A percentile compares a stretch with the other conserved stretches of the same genome.
Evolutionary conservation across 2,797 vertebrate species (phyloP).

Genomic region (Thripadectes ignobilis): DNA sequence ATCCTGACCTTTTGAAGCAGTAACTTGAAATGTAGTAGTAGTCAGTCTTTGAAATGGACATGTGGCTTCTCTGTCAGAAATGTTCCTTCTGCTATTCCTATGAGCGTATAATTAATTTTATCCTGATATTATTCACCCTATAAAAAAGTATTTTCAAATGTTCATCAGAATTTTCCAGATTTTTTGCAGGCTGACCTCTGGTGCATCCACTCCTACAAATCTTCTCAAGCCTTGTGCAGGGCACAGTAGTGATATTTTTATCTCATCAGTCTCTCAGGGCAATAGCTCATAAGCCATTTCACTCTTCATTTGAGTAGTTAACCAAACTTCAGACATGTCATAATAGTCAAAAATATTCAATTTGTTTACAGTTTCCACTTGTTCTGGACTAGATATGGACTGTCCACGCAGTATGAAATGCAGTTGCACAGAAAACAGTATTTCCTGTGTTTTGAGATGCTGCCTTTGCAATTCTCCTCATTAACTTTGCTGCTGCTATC

Average conservation of each 20-base stretch:
- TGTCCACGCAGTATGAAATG: neutral
- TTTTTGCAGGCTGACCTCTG: neutral
- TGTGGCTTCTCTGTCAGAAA: too few relatives aligned
- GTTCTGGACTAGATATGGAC: neutral
- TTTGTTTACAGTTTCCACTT: neutral
- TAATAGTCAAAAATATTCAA: neutral
- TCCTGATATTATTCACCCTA: too few relatives aligned
- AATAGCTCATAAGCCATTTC: neutral
- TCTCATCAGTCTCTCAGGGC: neutral
- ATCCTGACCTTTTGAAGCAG: neutral
- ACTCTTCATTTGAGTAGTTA: neutral
- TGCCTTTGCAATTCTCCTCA: accelerated
- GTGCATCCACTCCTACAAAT: neutral
- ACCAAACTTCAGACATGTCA: neutral
- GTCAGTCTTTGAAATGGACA: too few relatives aligned
- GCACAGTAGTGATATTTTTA: neutral
- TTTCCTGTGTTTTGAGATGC: neutral
- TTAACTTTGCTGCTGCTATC: neutral
- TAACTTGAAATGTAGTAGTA: neutral
- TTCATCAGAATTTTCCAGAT: neutral
- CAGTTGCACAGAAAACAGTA: neutral
- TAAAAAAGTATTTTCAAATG: neutral
- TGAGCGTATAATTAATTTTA: too few relatives aligned
- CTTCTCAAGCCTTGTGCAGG: neutral
- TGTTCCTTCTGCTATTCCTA: too few relatives aligned